Conservation (phyloP, 2,888 invertebrate genomes). For the Rhaphigaster nebulosa region DNA sequence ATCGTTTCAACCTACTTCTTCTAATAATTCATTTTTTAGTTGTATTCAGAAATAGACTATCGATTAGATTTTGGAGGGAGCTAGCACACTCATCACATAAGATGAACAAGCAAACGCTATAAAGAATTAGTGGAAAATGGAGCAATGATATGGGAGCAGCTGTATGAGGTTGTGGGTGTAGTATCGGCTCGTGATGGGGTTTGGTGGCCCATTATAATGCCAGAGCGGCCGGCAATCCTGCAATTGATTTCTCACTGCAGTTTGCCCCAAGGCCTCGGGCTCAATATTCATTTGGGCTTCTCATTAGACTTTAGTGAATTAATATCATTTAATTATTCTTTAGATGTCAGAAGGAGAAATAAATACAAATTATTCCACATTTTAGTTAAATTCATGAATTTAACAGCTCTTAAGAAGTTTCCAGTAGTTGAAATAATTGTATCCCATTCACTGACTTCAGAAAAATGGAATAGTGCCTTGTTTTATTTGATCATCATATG, state of each 20-base stretch:
- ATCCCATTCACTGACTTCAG: no score
- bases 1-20: no score
- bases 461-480: no score
- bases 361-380: no score
- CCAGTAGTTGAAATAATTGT: no score
- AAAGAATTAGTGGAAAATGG: background rate
- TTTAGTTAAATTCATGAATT: no score
- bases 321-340: background rate
- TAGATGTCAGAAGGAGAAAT: background rate
- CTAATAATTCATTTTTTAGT: background rate
- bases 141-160: background rate
- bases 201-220: conserved; percentile 13
- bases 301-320: background rate
- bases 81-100: background rate
- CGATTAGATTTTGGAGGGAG: background rate
- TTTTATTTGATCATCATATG: no score
- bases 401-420: no score
- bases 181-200: background rate
- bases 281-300: background rate
- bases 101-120: background rate
- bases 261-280: background rate
- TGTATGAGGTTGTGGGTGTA: background rate
- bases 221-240: background rate
- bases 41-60: background rate
- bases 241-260: conserved; percentile 34